phyloP scores from a whole-genome alignment of 2,113 vertebrate species.

The Myotis lucifugus region DNA sequence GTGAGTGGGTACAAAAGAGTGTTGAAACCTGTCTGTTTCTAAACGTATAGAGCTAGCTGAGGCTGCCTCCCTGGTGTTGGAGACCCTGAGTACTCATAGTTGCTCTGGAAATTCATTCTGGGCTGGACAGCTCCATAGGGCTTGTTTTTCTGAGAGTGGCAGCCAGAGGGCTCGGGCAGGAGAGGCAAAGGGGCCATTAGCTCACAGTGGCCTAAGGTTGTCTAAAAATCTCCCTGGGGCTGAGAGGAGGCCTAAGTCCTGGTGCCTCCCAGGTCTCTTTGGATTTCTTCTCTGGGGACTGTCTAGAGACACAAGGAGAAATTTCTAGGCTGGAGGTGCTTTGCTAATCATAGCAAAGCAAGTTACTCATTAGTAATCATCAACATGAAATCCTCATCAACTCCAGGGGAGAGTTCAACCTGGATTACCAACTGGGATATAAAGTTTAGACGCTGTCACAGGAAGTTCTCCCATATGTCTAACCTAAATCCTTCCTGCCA shows the following conservation, averaged over 20 bases:
- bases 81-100: not conserved
- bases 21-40: not conserved
- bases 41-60: not conserved
- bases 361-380: constrained; percentile 73
- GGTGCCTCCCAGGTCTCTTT: not conserved
- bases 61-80: not conserved
- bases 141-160: not conserved
- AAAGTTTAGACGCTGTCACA: constrained; percentile 56
- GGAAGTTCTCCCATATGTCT: constrained; percentile 76
- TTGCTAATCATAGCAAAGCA: constrained; percentile 19
- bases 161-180: not conserved
- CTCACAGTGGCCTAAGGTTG: not conserved
- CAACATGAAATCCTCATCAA: constrained; percentile 58
- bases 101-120: not conserved
- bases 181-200: not conserved
- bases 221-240: not conserved
- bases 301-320: not conserved
- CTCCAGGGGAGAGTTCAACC: constrained; percentile 70
- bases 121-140: constrained; percentile 31
- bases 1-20: not conserved
- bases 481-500: constrained; percentile 78
- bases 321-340: not conserved
- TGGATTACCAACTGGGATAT: constrained; percentile 58
- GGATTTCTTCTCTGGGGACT: constrained; percentile 2
- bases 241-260: not conserved